Evolutionary conservation across 2,113 vertebrate genomes (phyloP).

Genomic region (Ceuthmochares aereus): DNA sequence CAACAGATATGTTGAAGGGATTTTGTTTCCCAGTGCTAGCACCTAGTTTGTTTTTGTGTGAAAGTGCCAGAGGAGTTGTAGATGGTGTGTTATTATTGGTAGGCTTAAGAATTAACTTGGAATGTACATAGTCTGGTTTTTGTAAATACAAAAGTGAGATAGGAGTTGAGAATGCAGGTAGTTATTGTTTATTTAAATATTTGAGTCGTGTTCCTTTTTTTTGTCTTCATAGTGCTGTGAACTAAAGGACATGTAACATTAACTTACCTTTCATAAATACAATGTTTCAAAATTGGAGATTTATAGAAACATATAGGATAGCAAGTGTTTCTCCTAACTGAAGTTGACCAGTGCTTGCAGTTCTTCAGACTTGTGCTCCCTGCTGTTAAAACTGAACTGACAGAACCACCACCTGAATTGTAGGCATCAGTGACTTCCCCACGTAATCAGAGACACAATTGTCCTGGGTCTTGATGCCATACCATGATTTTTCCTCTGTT

Average conservation of each 20-base stretch:
- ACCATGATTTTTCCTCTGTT: background rate
- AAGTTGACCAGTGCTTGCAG: background rate
- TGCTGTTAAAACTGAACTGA: background rate
- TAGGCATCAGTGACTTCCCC: background rate
- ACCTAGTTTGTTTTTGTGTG: background rate
- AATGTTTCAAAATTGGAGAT: background rate
- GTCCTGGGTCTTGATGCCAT: background rate
- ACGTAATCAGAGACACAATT: background rate
- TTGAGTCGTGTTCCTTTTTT: background rate
- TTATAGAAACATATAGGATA: background rate
- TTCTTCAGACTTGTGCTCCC: background rate
- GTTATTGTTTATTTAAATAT: background rate
- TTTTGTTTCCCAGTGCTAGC: background rate
- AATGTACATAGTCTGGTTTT: background rate
- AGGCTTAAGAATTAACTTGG: background rate
- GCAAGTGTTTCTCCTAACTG: background rate
- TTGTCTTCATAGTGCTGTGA: background rate
- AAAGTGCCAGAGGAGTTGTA: background rate
- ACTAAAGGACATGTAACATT: background rate
- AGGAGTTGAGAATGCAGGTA: background rate
- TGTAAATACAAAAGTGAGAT: background rate
- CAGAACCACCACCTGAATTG: background rate
- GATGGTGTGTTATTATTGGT: background rate
- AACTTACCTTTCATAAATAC: background rate
- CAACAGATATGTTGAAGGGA: background rate